phyloP scores from a whole-genome alignment of 1,140 invertebrate species.

The Piezodorus guildinii region DNA sequence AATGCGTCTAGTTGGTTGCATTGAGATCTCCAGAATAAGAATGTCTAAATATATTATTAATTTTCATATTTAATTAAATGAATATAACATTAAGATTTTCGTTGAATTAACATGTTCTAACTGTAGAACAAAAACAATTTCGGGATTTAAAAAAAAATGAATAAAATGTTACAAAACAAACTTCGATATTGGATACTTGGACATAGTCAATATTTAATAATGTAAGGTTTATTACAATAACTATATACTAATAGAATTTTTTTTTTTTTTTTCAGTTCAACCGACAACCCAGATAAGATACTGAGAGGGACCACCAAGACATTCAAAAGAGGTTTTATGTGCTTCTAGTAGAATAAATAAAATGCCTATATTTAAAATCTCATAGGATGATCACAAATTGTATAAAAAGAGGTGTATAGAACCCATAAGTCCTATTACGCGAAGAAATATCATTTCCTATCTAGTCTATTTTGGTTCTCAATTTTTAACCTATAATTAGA shows the following conservation, averaged over 20 bases:
- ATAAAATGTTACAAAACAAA: too few species aligned
- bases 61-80: too few species aligned
- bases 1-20: too few species aligned
- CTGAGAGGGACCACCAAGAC: slow-evolving; percentile 12
- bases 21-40: too few species aligned
- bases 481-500: slow-evolving; percentile 6
- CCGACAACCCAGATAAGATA: background rate
- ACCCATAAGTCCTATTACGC: background rate
- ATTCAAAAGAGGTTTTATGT: slow-evolving; percentile 7
- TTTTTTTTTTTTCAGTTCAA: slow-evolving; percentile 8
- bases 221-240: background rate
- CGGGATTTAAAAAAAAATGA: background rate
- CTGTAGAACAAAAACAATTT: background rate
- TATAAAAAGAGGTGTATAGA: slow-evolving; percentile 12
- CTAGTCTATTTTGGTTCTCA: slow-evolving; percentile 1
- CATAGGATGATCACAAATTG: slow-evolving; percentile 13
- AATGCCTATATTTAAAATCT: slow-evolving; percentile 11
- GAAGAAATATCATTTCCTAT: background rate
- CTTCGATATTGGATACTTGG: background rate
- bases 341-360: slow-evolving; percentile 15
- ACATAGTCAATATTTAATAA: background rate
- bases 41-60: too few species aligned
- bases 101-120: background rate
- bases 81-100: background rate
- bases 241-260: background rate